Percentiles rank a stretch among this genome's conserved stretches.
These are phyloP conservation scores for Sarcophaga rosellei DNA, from an alignment of 2,888 invertebrate genomes.

Conservation along the genomic window DNA sequence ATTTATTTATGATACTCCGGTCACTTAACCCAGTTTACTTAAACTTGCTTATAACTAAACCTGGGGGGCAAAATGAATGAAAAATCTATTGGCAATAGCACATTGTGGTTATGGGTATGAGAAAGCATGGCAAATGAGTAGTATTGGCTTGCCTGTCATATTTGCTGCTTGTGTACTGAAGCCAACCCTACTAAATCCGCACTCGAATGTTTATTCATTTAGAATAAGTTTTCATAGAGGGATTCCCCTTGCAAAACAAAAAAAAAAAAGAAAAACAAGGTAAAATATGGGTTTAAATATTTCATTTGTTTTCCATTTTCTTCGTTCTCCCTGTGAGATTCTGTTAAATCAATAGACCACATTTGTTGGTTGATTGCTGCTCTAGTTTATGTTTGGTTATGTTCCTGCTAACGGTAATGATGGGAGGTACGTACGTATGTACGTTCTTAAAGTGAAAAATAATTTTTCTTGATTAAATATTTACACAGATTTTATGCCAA, in stretches of 20 bases:
- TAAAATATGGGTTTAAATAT: constrained; percentile 29
- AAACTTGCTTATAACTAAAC: not conserved
- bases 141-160: not conserved
- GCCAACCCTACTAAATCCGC: not conserved
- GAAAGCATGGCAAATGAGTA: not conserved
- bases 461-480: not conserved
- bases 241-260: not conserved
- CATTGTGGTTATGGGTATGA: not conserved
- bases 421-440: not conserved
- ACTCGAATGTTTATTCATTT: constrained; percentile 52
- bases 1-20: constrained; percentile 77
- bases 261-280: not conserved
- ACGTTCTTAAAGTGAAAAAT: not conserved
- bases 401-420: not conserved
- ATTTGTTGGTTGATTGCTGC: constrained; percentile 33
- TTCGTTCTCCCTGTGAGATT: not conserved
- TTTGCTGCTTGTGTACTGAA: not conserved
- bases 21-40: constrained; percentile 75
- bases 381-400: constrained; percentile 31
- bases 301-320: constrained; percentile 3
- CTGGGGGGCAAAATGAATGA: constrained; percentile 12
- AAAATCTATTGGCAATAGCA: constrained; percentile 32
- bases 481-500: too few species aligned
- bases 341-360: constrained; percentile 45
- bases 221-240: constrained; percentile 45